phyloP scores from a whole-genome alignment of 2,113 vertebrate genomes.

The Corythornis cristatus region DNA sequence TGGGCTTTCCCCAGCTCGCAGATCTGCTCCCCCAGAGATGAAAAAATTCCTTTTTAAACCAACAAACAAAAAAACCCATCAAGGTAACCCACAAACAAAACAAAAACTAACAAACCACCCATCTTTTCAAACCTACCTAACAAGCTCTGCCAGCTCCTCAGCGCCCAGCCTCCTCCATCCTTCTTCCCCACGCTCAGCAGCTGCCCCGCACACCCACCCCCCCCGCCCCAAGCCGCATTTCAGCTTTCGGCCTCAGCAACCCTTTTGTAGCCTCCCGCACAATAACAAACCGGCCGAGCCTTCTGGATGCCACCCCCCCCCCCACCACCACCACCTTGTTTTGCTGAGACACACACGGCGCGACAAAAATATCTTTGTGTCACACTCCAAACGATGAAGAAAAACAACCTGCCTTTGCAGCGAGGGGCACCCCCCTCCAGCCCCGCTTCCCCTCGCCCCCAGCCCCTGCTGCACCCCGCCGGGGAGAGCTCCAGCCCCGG shows the following conservation, averaged over 20 bases:
- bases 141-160: not conserved
- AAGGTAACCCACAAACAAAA: not conserved
- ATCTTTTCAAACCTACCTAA: not conserved
- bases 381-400: not conserved
- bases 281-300: conserved; percentile 21
- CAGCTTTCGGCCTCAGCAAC: not conserved
- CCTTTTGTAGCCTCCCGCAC: conserved; percentile 12
- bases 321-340: not conserved
- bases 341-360: not conserved
- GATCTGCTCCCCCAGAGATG: not conserved
- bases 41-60: not conserved
- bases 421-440: not conserved
- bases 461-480: not conserved
- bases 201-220: not conserved
- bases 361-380: conserved; percentile 44
- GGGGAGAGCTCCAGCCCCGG: too few species aligned
- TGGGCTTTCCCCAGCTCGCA: not conserved
- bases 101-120: not conserved
- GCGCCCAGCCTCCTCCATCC: not conserved
- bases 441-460: not conserved
- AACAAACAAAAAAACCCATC: not conserved
- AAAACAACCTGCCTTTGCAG: conserved; percentile 8
- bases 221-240: not conserved
- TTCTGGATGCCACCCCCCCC: not conserved
- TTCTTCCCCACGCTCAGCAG: not conserved